Conservation (phyloP, 2,113 vertebrate species). For the Genyomyrus donnyi region DNA sequence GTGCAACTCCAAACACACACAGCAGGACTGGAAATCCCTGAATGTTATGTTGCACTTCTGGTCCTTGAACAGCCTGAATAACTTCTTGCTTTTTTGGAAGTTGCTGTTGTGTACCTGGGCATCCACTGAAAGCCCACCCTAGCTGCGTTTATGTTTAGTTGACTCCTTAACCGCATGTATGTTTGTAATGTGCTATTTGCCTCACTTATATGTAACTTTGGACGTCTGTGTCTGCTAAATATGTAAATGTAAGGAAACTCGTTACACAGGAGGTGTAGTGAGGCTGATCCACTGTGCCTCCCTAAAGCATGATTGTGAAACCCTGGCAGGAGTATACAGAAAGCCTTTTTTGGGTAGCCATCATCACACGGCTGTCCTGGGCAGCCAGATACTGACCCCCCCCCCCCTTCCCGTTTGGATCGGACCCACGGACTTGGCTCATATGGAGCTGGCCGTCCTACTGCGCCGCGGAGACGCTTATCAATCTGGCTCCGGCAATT, state of each 20-base stretch:
- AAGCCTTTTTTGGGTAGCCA: neutral
- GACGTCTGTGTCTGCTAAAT: neutral
- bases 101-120: neutral
- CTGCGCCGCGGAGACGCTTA: neutral
- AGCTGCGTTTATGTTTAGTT: neutral
- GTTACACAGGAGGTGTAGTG: neutral
- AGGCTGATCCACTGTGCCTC: neutral
- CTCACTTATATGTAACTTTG: neutral
- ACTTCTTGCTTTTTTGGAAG: neutral
- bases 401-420: neutral
- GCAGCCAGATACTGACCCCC: neutral
- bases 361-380: neutral
- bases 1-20: neutral
- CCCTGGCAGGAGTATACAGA: neutral
- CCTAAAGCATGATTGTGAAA: neutral
- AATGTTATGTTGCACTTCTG: neutral
- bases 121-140: neutral
- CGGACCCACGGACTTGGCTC: neutral
- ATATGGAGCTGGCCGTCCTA: neutral
- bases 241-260: neutral
- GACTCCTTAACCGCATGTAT: neutral
- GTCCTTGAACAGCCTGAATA: neutral
- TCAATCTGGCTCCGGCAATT: neutral
- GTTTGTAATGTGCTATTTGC: neutral
- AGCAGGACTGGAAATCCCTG: neutral